A percentile compares a stretch with the other conserved stretches of the same genome.
Evolutionary conservation across 2,888 invertebrate genomes (phyloP).

Genomic region (Crepidodera aurea): DNA sequence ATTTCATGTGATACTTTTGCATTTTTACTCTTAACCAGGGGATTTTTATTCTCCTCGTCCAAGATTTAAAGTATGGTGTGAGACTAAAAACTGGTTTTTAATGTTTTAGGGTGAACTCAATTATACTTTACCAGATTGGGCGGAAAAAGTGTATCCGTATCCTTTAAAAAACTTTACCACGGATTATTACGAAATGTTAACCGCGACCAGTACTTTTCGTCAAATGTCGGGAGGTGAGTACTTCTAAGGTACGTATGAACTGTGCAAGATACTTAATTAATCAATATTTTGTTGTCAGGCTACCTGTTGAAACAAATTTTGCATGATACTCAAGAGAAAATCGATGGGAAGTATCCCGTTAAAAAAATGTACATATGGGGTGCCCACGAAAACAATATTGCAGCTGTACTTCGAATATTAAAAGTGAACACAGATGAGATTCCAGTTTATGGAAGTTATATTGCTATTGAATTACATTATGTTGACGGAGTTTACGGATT

Average conservation of each 20-base stretch:
- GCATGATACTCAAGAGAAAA: constrained; percentile 45
- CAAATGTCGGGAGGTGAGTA: constrained; percentile 50
- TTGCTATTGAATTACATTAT: constrained; percentile 52
- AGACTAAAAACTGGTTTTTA: too few relatives aligned
- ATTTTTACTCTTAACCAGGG: too few relatives aligned
- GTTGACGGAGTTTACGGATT: constrained; percentile 45
- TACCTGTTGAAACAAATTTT: constrained; percentile 48
- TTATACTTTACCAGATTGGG: constrained; percentile 59
- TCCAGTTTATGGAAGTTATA: constrained; percentile 50
- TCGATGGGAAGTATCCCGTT: constrained; percentile 36
- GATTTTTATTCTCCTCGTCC: too few relatives aligned
- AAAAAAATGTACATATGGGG: constrained; percentile 49
- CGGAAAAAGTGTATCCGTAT: constrained; percentile 52
- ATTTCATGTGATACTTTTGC: too few relatives aligned
- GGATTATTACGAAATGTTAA: constrained; percentile 52
- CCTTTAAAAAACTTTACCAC: constrained; percentile 52
- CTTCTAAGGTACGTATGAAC: too few relatives aligned
- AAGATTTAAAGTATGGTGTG: too few relatives aligned
- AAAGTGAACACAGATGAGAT: constrained; percentile 54
- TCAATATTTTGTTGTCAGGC: constrained; percentile 26
- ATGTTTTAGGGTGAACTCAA: constrained; percentile 50
- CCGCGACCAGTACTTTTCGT: constrained; percentile 38
- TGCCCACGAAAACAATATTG: constrained; percentile 51
- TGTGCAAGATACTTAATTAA: neutral
- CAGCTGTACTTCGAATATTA: constrained; percentile 63